Evolutionary conservation across 2,888 invertebrate species (phyloP), one percentile per base, ranked within the genome.

Genomic region (Papilio demoleus): DNA sequence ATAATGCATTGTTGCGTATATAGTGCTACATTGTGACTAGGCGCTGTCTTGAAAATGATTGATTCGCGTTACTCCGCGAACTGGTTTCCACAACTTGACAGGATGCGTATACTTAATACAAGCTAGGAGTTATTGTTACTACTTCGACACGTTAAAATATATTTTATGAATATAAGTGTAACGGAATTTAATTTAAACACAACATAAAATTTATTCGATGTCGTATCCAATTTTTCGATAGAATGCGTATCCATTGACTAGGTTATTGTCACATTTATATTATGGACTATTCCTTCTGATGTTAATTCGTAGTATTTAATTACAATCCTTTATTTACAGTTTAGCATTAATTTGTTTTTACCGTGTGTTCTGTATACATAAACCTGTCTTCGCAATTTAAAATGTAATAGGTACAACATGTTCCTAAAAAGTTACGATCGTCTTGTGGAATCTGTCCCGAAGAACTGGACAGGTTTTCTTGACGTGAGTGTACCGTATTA

Each of bases 1-100:
- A 56, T 56, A 56, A 31, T 56, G 53, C 31, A 31, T 56, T 47
- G 63, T 59, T 47, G 36, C 47, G 64, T 38, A 38, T 27, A 22
- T 62, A 53, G 24, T 34, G 31, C 53, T 66, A 19, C 34, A 53
- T 59, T 47, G 64, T 42, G 53, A 50, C 64, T 64, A 68, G 47
- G 31, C 53, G 40, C 59, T 64, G 59, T 64, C 63, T 38, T 38
- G 59, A 38, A 59, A 64, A 68, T 68, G 63, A 68, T 68, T 65
- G 64, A 65, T 65, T 47, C 60, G 47, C 60, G 36, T 68, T 64
- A 19, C 31, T 34, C 60, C 42, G 47, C 50, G 60, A 65, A 65
- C 64, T 68, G 60, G 68, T 65, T 68, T 68, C 34, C 40, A 60
- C 38, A 68, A 64, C 60, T 64, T 47, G 68, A 42, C 64, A 64